A percentile compares a stretch with the other conserved stretches of the same genome.
Conservation (phyloP, 2,888 invertebrate species). For the Lycia hirtaria region DNA sequence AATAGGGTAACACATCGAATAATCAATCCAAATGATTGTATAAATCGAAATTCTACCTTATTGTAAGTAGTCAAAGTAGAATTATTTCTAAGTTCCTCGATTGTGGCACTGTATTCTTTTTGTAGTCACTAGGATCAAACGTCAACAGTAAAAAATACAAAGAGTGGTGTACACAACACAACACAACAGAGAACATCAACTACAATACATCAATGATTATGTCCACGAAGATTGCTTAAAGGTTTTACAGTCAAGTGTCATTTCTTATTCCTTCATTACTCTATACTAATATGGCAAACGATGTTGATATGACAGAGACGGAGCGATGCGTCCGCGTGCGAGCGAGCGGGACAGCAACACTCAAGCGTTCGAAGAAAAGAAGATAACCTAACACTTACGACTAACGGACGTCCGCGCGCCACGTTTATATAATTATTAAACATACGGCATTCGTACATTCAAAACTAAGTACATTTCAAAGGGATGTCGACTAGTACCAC, state of each 20-base stretch:
- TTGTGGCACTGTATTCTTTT: not conserved
- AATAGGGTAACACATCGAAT: not conserved
- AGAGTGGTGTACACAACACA: conserved; percentile 50
- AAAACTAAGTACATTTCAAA: conserved; percentile 5
- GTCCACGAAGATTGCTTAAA: conserved; percentile 70
- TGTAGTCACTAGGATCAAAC: conserved; percentile 23
- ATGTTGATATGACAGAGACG: conserved; percentile 76
- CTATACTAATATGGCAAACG: conserved; percentile 82
- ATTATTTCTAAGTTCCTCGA: not conserved
- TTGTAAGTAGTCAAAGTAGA: not conserved
- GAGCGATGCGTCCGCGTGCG: conserved; percentile 50
- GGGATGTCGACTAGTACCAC: not conserved
- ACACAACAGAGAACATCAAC: conserved; percentile 52
- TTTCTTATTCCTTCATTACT: conserved; percentile 51
- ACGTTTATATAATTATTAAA: conserved; percentile 9
- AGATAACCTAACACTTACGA: conserved; percentile 60
- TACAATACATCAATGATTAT: conserved; percentile 75
- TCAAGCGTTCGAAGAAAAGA: conserved; percentile 43
- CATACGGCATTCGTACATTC: conserved; percentile 11
- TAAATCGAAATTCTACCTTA: not conserved
- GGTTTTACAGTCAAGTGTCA: conserved; percentile 56
- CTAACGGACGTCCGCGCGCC: conserved; percentile 32
- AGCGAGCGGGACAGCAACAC: conserved; percentile 54
- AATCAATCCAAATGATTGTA: not conserved
- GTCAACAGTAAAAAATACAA: conserved; percentile 11